Evolutionary conservation across 2,888 invertebrate species (phyloP).

Genomic region (Ferrisia virgata): DNA sequence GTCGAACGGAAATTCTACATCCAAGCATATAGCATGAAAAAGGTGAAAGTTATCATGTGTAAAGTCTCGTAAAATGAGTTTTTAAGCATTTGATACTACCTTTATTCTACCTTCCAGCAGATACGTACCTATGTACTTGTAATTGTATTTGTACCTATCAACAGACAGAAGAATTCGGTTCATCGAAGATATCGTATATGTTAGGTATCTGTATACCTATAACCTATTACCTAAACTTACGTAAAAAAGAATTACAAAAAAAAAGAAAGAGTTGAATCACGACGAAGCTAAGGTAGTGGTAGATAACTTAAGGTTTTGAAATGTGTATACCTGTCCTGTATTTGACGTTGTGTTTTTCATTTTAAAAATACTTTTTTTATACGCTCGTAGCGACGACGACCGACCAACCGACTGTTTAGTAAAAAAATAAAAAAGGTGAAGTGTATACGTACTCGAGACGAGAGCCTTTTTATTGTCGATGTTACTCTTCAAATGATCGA

Average conservation of each 20-base stretch:
- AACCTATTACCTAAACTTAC: too few relatives aligned
- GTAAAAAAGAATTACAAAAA: neutral
- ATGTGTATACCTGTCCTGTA: neutral
- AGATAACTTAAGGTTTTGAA: neutral
- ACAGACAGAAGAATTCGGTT: neutral
- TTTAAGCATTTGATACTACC: constrained; percentile 6
- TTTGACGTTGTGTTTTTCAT: constrained; percentile 11
- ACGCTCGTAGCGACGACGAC: constrained; percentile 3
- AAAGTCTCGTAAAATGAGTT: constrained; percentile 25
- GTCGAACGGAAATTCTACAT: neutral
- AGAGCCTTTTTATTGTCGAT: constrained; percentile 29
- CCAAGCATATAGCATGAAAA: neutral
- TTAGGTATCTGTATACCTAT: too few relatives aligned
- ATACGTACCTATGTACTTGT: too few relatives aligned
- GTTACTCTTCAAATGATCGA: constrained; percentile 23
- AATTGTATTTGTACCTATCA: neutral
- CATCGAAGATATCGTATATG: too few relatives aligned
- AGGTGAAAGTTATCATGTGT: constrained; percentile 15
- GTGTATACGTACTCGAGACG: constrained; percentile 5
- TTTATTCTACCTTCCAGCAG: too few relatives aligned
- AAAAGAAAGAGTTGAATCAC: neutral
- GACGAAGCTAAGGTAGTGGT: neutral
- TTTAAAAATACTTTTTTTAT: constrained; percentile 8
- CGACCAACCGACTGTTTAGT: constrained; percentile 12
- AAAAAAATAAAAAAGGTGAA: constrained; percentile 25